phyloP scores from a whole-genome alignment of 35 echinoderm and acorn worm species.

The Ptychodera flava region DNA sequence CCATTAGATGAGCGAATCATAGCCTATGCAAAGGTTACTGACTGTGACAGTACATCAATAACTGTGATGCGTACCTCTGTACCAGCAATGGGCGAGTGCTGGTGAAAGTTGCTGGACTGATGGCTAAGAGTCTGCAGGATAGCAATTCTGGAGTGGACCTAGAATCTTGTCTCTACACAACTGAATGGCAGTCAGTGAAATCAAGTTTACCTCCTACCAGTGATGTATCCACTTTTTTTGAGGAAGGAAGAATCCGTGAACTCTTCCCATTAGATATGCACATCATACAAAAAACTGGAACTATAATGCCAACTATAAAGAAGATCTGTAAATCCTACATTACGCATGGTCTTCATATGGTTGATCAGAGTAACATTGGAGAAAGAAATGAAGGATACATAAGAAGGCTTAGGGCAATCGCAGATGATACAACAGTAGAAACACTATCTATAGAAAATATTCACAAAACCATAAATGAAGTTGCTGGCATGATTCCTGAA shows the following conservation, averaged over 20 bases:
- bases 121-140: conserved; percentile 26
- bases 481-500: conserved; percentile 51
- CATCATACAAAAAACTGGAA: conserved; percentile 36
- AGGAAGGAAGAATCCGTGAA: conserved; percentile 29
- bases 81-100: conserved; percentile 30
- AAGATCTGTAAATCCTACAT: too few species aligned
- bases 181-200: conserved; percentile 43
- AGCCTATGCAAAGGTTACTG: too few species aligned
- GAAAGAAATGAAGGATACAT: conserved; percentile 25
- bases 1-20: conserved; percentile 40
- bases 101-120: conserved; percentile 42
- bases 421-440: conserved; percentile 2
- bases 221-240: conserved; percentile 48
- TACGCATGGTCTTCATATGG: conserved; percentile 61
- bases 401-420: conserved; percentile 9
- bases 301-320: too few species aligned
- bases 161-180: too few species aligned
- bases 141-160: conserved; percentile 6
- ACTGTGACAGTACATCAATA: conserved; percentile 42
- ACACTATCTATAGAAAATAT: conserved; percentile 60
- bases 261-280: conserved; percentile 43
- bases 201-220: conserved; percentile 40
- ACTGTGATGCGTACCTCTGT: conserved; percentile 37
- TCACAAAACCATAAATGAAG: conserved; percentile 44
- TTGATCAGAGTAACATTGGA: too few species aligned